These are phyloP conservation scores for Oryzias sinensis DNA, from an alignment of 2,797 vertebrate genomes.

Conservation along the genomic window DNA sequence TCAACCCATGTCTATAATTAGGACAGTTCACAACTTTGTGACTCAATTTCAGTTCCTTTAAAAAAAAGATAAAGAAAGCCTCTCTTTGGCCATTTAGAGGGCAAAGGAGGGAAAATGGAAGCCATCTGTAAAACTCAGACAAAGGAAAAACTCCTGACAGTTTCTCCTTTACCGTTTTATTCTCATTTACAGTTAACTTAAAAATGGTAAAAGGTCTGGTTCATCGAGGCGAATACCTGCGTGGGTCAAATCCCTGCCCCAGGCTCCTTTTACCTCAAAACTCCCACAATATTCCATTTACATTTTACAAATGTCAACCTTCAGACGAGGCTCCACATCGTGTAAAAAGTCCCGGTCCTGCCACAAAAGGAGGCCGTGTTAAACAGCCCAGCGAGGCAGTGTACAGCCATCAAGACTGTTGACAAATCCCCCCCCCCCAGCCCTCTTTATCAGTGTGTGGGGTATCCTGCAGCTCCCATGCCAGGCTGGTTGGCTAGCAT, in stretches of 20 bases:
- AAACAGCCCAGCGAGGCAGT: conserved; percentile 57
- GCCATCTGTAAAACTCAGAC: conserved; percentile 62
- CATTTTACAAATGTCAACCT: conserved; percentile 63
- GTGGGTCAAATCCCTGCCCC: conserved; percentile 63
- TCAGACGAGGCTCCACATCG: conserved; percentile 59
- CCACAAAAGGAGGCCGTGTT: conserved; percentile 65
- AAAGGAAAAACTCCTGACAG: conserved; percentile 40
- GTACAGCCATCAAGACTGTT: conserved; percentile 60
- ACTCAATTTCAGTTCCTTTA: conserved; percentile 39
- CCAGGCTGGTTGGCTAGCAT: conserved; percentile 88
- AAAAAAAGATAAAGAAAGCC: conserved; percentile 22
- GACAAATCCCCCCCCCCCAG: conserved; percentile 56
- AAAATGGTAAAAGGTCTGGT: conserved; percentile 71
- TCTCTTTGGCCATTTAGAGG: conserved; percentile 44
- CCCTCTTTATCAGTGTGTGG: conserved; percentile 84
- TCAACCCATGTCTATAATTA: conserved; percentile 58
- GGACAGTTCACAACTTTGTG: conserved; percentile 56
- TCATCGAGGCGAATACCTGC: conserved; percentile 59
- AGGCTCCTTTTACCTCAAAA: conserved; percentile 42
- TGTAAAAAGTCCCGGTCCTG: conserved; percentile 71
- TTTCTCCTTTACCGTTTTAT: conserved; percentile 76
- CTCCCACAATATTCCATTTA: conserved; percentile 59
- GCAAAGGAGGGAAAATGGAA: conserved; percentile 62
- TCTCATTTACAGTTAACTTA: conserved; percentile 78
- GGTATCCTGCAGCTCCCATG: conserved; percentile 89